phyloP scores from a whole-genome alignment of 2,797 vertebrate species.

The Semaprochilodus insignis region DNA sequence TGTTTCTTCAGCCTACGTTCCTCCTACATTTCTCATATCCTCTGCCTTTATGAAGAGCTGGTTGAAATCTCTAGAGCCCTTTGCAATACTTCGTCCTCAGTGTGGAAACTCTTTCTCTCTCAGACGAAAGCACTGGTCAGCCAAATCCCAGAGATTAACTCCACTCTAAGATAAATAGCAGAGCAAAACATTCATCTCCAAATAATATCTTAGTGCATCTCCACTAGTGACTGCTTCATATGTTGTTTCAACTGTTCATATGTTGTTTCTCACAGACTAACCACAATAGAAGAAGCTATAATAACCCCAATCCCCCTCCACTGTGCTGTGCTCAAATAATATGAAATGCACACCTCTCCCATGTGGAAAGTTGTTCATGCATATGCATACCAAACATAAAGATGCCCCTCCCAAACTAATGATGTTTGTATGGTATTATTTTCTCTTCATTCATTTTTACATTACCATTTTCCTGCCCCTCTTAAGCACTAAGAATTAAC shows the following conservation, averaged over 20 bases:
- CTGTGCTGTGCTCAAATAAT: background rate
- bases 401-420: too few species aligned
- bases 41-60: conserved; percentile 67
- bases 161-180: conserved; percentile 45
- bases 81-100: conserved; percentile 64
- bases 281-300: conserved; percentile 8
- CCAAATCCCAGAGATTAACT: conserved; percentile 50
- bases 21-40: conserved; percentile 64
- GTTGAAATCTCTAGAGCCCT: conserved; percentile 67
- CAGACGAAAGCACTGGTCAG: conserved; percentile 50
- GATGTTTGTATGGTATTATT: too few species aligned
- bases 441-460: too few species aligned
- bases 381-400: too few species aligned
- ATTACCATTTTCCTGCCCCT: too few species aligned
- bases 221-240: conserved; percentile 20
- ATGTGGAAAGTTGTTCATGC: too few species aligned
- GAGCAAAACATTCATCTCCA: conserved; percentile 42
- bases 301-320: background rate
- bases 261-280: conserved; percentile 18
- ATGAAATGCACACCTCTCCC: background rate
- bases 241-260: conserved; percentile 11
- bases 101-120: conserved; percentile 55
- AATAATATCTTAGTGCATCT: conserved; percentile 48
- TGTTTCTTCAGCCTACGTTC: conserved; percentile 51
- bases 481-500: too few species aligned